Percentiles rank a stretch among this genome's conserved stretches.
Evolutionary conservation across 2,113 vertebrate genomes (phyloP).

Genomic region (Rhynchopsitta pachyrhyncha): DNA sequence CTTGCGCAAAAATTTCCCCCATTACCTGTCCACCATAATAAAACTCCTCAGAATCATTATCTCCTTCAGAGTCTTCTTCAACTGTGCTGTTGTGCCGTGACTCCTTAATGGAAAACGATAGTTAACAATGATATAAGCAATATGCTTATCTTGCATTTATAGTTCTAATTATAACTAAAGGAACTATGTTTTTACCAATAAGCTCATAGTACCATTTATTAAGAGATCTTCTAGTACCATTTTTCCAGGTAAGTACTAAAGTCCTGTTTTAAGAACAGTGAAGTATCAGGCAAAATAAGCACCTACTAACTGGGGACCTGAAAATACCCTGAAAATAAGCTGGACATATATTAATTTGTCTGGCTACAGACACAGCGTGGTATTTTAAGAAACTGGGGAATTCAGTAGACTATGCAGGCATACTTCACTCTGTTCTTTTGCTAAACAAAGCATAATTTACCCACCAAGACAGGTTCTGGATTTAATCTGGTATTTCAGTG

Average conservation of each 20-base stretch:
- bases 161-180: neutral
- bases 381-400: neutral
- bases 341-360: neutral
- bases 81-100: constrained; percentile 81
- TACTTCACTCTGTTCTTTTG: neutral
- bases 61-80: constrained; percentile 91
- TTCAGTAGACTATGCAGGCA: neutral
- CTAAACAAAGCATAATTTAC: neutral
- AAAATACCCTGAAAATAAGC: neutral
- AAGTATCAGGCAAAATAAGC: neutral
- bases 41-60: constrained; percentile 91
- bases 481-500: neutral
- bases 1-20: neutral
- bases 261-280: neutral
- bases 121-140: neutral
- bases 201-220: neutral
- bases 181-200: neutral
- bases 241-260: neutral
- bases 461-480: neutral
- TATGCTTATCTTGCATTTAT: neutral
- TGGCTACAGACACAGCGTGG: neutral
- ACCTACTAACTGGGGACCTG: neutral
- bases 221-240: neutral
- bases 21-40: constrained; percentile 91
- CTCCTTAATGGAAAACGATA: constrained; percentile 69